Evolutionary conservation across 2,888 invertebrate genomes (phyloP).

Genomic region (Heliconius aoede): DNA sequence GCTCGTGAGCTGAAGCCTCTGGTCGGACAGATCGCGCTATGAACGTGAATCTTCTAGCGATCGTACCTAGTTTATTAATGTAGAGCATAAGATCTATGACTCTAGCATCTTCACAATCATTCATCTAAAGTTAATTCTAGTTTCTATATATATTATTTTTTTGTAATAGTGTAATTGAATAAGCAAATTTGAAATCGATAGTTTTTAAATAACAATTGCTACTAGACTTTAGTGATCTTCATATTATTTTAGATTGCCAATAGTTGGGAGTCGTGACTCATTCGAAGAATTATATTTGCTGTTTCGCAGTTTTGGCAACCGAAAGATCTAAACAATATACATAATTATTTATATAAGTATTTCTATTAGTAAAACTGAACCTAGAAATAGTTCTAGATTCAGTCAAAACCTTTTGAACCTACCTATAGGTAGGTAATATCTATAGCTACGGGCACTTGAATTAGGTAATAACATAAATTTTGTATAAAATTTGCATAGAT

Average conservation of each 20-base stretch:
- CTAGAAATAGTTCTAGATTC: no score
- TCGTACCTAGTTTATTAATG: background rate
- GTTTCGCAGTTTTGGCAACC: background rate
- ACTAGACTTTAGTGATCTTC: background rate
- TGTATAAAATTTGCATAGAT: no score
- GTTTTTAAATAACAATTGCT: background rate
- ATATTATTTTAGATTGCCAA: constrained; percentile 2
- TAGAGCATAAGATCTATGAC: background rate
- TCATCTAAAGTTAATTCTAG: background rate
- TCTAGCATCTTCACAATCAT: background rate
- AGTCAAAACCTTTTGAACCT: no score
- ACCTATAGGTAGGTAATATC: no score
- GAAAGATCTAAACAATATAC: background rate
- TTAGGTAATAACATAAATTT: no score
- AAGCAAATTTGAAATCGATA: background rate
- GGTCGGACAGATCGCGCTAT: background rate
- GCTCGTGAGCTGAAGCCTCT: constrained; percentile 60
- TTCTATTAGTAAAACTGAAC: background rate
- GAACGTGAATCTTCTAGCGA: background rate
- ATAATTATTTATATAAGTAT: background rate
- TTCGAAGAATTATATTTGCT: background rate
- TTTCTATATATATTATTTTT: no score
- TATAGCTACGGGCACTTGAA: no score
- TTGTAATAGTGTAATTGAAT: no score
- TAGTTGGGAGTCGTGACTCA: background rate